Percentiles rank a stretch among this genome's conserved stretches.
These are phyloP conservation scores for Aphelenchoides besseyi DNA, from an alignment of 1,140 invertebrate species.

Conservation along the genomic window DNA sequence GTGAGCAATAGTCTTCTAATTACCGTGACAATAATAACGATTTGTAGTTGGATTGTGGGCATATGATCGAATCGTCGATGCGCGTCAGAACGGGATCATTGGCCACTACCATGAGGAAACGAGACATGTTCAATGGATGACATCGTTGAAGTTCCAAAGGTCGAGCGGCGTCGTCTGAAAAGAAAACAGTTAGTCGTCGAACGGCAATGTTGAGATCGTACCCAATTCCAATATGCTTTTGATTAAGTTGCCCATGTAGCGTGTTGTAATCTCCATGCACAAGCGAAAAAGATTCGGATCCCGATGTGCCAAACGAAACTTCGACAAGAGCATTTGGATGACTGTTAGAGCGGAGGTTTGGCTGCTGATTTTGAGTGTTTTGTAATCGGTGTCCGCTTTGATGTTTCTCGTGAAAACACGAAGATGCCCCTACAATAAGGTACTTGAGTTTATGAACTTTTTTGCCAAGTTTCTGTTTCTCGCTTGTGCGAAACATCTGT, in stretches of 20 bases:
- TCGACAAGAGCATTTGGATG: constrained; percentile 37
- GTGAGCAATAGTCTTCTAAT: neutral
- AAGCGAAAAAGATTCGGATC: constrained; percentile 47
- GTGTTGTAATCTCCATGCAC: constrained; percentile 47
- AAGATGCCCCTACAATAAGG: constrained; percentile 37
- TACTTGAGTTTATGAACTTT: neutral
- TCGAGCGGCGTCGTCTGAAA: constrained; percentile 34
- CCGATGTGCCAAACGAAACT: constrained; percentile 39
- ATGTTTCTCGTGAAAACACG: constrained; percentile 42
- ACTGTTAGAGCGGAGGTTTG: constrained; percentile 35
- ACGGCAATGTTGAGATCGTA: constrained; percentile 22
- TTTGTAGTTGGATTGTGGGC: constrained; percentile 47
- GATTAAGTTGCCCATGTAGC: constrained; percentile 34
- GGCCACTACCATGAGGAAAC: constrained; percentile 48
- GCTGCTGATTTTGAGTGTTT: constrained; percentile 38
- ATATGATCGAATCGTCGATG: constrained; percentile 39
- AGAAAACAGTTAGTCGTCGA: neutral
- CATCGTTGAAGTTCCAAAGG: constrained; percentile 51
- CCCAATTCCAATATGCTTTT: constrained; percentile 44
- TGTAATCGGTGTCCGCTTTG: constrained; percentile 52
- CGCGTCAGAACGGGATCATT: constrained; percentile 39
- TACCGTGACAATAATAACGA: constrained; percentile 35
- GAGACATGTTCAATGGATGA: constrained; percentile 40
- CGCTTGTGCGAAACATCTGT: neutral
- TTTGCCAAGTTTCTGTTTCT: neutral